Evolutionary conservation across 2,113 vertebrate species (phyloP), one percentile per base, ranked within the genome.

Genomic region (Crotalus viridis): DNA sequence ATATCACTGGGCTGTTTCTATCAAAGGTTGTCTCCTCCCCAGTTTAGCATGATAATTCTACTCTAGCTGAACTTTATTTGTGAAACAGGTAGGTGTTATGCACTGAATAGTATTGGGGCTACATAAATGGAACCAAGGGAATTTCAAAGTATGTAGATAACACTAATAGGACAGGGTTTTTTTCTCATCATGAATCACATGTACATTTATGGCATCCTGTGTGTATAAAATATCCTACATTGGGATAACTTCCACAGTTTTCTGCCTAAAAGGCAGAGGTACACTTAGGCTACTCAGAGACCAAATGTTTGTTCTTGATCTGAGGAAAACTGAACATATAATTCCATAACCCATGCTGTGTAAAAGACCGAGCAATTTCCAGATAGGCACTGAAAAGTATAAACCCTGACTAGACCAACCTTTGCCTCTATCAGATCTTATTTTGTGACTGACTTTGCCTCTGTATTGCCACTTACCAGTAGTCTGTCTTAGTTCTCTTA

Each of bases 1-100:
- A 89, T 96, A 94, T 96, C 91, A 85, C 22, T 51, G 93, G 56
- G 5, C 89, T 92, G 91, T n/a, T 88, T 69, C 86, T 92, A 90
- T 51, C 89, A 39, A 94, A 89, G 85, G 91, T 86, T 43, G 5
- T 6, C 51, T 15, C 10, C 85, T 28, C 17, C 74, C 33, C 10
- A 87, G 12, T 87, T 87, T 51, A 87, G 43, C 48, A 52, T 87
- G 28, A 87, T 15, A 54, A n/a, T 52, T n/a, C 10, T 51, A 54
- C 28, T 87, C 48, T 28, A 48, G 33, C 51, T 89, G 46, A 88
- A 15, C 15, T 22, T 3, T 59, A 59, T 48, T 46, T 56, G 12
- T 59, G 26, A 59, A 89, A 48, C 28, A 51, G 59, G 19, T 7
- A 85, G 2, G 33, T 33, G 26, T 22, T 28, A 85, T 21, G 43